phyloP scores from a whole-genome alignment of 2,888 invertebrate species.

The Tipula unca region DNA sequence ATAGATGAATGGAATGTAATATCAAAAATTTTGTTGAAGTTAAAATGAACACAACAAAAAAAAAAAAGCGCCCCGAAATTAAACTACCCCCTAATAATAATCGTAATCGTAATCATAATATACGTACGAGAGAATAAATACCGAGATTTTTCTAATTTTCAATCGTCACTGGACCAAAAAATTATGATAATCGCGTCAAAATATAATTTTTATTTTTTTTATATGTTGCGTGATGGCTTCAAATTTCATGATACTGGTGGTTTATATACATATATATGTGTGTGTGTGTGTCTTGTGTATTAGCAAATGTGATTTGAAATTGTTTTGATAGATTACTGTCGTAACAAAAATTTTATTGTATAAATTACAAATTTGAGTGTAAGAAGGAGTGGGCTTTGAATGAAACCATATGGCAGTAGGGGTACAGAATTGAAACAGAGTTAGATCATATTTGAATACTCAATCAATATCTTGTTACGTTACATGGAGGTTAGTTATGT shows the following conservation, averaged over 20 bases:
- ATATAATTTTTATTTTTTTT: neutral
- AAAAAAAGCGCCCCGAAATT: neutral
- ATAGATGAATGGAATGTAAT: constrained; percentile 1
- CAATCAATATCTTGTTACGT: no score
- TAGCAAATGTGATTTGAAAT: neutral
- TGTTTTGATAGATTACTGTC: constrained; percentile 14
- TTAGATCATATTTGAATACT: no score
- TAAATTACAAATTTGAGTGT: neutral
- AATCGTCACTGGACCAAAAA: constrained; percentile 17
- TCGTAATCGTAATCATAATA: neutral
- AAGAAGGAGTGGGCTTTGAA: neutral
- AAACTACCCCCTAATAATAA: constrained; percentile 8
- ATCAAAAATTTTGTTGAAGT: constrained; percentile 14
- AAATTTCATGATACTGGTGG: neutral
- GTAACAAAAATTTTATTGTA: neutral
- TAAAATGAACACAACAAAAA: neutral
- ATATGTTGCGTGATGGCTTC: neutral
- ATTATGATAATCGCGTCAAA: constrained; percentile 19
- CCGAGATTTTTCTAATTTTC: constrained; percentile 10
- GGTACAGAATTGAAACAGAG: no score
- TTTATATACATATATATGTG: neutral
- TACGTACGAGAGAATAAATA: neutral
- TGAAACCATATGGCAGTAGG: neutral
- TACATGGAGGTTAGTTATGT: no score
- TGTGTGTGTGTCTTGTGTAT: neutral